phyloP scores from a whole-genome alignment of 1,140 invertebrate genomes.

The Musca vetustissima region DNA sequence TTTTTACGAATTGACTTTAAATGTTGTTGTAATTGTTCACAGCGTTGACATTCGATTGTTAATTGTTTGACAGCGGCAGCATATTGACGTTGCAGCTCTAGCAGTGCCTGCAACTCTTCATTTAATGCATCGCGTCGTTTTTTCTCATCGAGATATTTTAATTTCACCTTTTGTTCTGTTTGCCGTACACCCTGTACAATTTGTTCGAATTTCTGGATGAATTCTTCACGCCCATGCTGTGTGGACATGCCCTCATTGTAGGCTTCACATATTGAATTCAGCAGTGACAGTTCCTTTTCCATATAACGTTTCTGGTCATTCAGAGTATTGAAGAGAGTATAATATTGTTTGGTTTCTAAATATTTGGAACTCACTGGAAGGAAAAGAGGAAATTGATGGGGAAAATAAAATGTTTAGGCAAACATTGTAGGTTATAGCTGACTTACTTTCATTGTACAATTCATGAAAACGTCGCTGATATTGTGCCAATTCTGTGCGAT shows the following conservation, averaged over 20 bases:
- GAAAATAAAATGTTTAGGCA: slow-evolving; percentile 16
- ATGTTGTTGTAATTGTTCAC: slow-evolving; percentile 60
- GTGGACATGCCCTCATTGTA: slow-evolving; percentile 80
- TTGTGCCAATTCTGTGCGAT: slow-evolving; percentile 87
- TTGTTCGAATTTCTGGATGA: slow-evolving; percentile 83
- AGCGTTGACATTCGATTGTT: slow-evolving; percentile 70
- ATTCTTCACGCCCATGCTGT: slow-evolving; percentile 74
- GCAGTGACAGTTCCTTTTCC: slow-evolving; percentile 84
- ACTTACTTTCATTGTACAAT: slow-evolving; percentile 89
- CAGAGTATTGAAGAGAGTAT: slow-evolving; percentile 93
- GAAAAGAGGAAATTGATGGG: slow-evolving; percentile 9
- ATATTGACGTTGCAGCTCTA: slow-evolving; percentile 83
- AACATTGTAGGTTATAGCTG: not conserved
- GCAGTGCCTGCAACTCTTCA: slow-evolving; percentile 68
- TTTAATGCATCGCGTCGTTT: slow-evolving; percentile 71
- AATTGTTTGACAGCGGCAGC: slow-evolving; percentile 82
- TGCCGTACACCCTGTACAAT: slow-evolving; percentile 84
- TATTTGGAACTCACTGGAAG: slow-evolving; percentile 88
- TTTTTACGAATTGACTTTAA: slow-evolving; percentile 46
- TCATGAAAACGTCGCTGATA: slow-evolving; percentile 95
- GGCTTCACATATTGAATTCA: slow-evolving; percentile 94
- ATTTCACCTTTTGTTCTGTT: slow-evolving; percentile 75
- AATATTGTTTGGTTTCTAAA: slow-evolving; percentile 96
- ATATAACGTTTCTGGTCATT: slow-evolving; percentile 91
- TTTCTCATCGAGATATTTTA: slow-evolving; percentile 70